phyloP scores from a whole-genome alignment of 2,888 invertebrate genomes.

The Drosophila silvestris region DNA sequence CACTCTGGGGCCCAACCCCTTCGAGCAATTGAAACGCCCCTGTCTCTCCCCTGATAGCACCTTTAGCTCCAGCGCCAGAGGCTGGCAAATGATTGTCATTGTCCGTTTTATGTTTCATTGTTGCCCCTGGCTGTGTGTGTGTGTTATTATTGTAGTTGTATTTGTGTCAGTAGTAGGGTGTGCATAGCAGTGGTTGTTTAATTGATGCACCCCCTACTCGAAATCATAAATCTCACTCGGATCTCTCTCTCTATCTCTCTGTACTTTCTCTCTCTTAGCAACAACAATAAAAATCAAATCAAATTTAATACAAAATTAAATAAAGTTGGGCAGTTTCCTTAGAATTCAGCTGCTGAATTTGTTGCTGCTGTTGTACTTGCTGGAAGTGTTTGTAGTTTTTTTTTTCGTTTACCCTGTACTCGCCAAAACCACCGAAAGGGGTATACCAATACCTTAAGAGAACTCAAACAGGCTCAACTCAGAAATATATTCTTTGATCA shows the following conservation, averaged over 20 bases:
- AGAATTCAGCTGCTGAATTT: conserved; percentile 26
- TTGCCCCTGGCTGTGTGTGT: conserved; percentile 10
- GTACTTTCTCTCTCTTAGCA: neutral
- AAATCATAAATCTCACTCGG: conserved; percentile 55
- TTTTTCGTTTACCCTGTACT: conserved; percentile 26
- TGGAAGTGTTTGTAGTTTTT: conserved; percentile 38
- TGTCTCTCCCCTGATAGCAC: conserved; percentile 15
- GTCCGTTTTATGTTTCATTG: conserved; percentile 53
- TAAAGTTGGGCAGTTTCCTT: conserved; percentile 58
- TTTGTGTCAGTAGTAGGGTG: conserved; percentile 19
- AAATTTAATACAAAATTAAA: conserved; percentile 74
- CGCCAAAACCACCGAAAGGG: neutral
- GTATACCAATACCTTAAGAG: neutral
- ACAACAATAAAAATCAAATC: conserved; percentile 62
- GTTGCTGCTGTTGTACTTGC: conserved; percentile 12
- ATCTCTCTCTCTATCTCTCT: neutral
- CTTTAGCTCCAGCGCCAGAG: conserved; percentile 16
- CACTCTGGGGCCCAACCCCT: neutral
- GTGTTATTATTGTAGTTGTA: neutral
- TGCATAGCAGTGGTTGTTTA: conserved; percentile 38
- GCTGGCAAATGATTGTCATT: conserved; percentile 58
- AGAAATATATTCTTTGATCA: neutral
- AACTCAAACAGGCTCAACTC: neutral
- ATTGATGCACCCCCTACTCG: conserved; percentile 47
- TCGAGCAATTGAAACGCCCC: conserved; percentile 12